A percentile compares a stretch with the other conserved stretches of the same genome.
These are phyloP conservation scores for Aplysia californica DNA, from an alignment of 1,140 invertebrate genomes.

Conservation along the genomic window DNA sequence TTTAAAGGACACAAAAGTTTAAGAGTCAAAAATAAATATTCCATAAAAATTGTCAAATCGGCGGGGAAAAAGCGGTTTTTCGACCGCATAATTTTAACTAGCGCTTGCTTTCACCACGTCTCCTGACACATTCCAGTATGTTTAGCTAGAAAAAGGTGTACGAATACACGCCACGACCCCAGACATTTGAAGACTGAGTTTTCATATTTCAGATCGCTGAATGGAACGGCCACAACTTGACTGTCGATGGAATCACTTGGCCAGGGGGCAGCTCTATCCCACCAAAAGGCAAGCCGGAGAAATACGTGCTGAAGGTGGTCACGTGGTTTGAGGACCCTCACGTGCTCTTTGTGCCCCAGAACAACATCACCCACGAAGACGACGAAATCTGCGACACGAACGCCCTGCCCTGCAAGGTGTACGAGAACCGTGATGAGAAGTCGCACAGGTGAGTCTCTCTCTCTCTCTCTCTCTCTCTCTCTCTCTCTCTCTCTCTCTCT, in stretches of 20 bases:
- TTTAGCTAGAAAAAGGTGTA: too few relatives aligned
- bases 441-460: conserved; percentile 27
- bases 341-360: conserved; percentile 71
- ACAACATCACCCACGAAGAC: conserved; percentile 28
- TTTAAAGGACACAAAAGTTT: too few relatives aligned
- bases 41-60: too few relatives aligned
- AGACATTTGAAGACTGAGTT: too few relatives aligned
- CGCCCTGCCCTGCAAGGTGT: conserved; percentile 35
- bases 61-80: too few relatives aligned
- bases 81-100: too few relatives aligned
- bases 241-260: conserved; percentile 98
- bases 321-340: conserved; percentile 97
- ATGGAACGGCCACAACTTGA: conserved; percentile 80
- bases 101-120: too few relatives aligned
- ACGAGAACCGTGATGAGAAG: conserved; percentile 26
- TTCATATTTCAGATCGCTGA: conserved; percentile 88
- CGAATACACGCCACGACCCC: too few relatives aligned
- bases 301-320: conserved; percentile 95
- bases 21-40: too few relatives aligned
- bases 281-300: conserved; percentile 97
- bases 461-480: too few relatives aligned
- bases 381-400: conserved; percentile 39
- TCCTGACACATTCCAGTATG: too few relatives aligned
- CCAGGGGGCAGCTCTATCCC: conserved; percentile 94
- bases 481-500: too few relatives aligned